A percentile compares a stretch with the other conserved stretches of the same genome.
Conservation (phyloP, 2,888 invertebrate genomes). For the Notocelia uddmanniana region DNA sequence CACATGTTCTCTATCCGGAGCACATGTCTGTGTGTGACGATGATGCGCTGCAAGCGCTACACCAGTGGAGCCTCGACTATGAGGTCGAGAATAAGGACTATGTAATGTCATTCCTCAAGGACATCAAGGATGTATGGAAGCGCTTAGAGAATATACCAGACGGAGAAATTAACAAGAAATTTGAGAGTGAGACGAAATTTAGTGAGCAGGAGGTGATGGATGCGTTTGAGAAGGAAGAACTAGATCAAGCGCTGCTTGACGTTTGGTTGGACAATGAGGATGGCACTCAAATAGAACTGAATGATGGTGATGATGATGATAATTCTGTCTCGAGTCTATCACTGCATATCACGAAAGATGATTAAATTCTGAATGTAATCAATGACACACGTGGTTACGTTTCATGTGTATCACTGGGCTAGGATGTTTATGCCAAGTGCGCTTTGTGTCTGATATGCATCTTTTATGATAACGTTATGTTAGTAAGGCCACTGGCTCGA, state of each 20-base stretch:
- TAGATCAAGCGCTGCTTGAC: conserved; percentile 70
- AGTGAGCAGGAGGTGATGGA: conserved; percentile 68
- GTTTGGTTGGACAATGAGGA: conserved; percentile 62
- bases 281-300: conserved; percentile 46
- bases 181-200: conserved; percentile 52
- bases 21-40: conserved; percentile 68
- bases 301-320: conserved; percentile 47
- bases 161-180: conserved; percentile 52
- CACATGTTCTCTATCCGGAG: conserved; percentile 68
- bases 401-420: background rate
- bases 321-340: conserved; percentile 46
- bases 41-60: conserved; percentile 62
- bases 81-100: conserved; percentile 58
- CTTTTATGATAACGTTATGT: background rate
- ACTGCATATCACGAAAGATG: conserved; percentile 24
- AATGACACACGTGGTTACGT: background rate
- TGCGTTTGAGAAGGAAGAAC: conserved; percentile 65
- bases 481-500: background rate
- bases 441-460: background rate
- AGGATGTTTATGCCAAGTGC: background rate
- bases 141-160: conserved; percentile 65
- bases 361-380: background rate
- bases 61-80: conserved; percentile 69
- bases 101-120: conserved; percentile 63
- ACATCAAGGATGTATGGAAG: conserved; percentile 67